Conservation (phyloP, 2,888 invertebrate genomes). For the Dendrolimus pini region DNA sequence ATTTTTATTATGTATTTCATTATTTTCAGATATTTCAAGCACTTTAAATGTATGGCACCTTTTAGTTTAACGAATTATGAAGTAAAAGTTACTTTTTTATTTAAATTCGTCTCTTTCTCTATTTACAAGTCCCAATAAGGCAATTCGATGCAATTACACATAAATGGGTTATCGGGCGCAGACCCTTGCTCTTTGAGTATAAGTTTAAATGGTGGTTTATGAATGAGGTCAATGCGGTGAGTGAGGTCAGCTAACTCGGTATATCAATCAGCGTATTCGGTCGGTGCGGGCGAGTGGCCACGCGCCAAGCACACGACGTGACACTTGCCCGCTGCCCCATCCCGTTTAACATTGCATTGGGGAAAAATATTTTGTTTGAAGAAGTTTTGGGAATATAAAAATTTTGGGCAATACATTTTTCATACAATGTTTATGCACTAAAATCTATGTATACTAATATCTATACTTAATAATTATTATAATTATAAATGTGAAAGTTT, state of each 20-base stretch:
- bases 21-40: too few species aligned
- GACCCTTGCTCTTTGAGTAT: slow-evolving; percentile 53
- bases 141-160: slow-evolving; percentile 1
- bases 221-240: slow-evolving; percentile 67
- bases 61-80: too few species aligned
- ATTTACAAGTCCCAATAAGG: not conserved
- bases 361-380: not conserved
- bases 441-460: too few species aligned
- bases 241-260: slow-evolving; percentile 50
- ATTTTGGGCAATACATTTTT: too few species aligned
- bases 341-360: not conserved
- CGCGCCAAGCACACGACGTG: slow-evolving; percentile 50
- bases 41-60: too few species aligned
- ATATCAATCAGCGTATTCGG: slow-evolving; percentile 33
- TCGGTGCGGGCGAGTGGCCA: slow-evolving; percentile 4
- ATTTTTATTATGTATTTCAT: too few species aligned
- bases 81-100: too few species aligned
- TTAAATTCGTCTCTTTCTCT: too few species aligned
- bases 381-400: too few species aligned
- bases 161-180: slow-evolving; percentile 27
- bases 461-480: too few species aligned
- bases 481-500: too few species aligned
- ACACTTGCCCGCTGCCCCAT: slow-evolving; percentile 10
- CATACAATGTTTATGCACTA: too few species aligned
- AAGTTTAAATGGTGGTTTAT: slow-evolving; percentile 69